phyloP scores from a whole-genome alignment of 2,113 vertebrate genomes.

The Ranitomeya variabilis region DNA sequence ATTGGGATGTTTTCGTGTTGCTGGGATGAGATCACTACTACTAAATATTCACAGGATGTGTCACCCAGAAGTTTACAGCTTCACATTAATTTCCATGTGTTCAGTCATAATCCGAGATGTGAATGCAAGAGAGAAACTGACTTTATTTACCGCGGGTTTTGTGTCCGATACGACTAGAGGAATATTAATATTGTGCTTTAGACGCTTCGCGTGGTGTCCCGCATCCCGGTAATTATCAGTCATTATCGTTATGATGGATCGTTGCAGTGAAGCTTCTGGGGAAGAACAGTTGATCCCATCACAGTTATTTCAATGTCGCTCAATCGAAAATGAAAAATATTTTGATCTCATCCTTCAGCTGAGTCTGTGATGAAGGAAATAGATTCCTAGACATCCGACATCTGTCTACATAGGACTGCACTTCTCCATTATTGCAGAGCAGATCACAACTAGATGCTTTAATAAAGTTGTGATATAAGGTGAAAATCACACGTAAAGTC shows the following conservation, averaged over 20 bases:
- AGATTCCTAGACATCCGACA: neutral
- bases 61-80: constrained; percentile 52
- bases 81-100: constrained; percentile 47
- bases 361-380: neutral
- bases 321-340: neutral
- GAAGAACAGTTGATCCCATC: neutral
- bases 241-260: neutral
- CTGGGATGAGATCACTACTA: constrained; percentile 54
- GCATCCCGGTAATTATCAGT: too few relatives aligned
- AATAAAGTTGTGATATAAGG: neutral
- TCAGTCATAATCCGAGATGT: constrained; percentile 26
- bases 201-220: neutral
- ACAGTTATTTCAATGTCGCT: neutral
- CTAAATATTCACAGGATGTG: constrained; percentile 55
- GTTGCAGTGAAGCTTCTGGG: neutral
- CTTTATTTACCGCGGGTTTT: neutral
- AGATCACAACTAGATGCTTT: neutral
- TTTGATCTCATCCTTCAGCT: neutral
- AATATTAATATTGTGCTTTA: neutral
- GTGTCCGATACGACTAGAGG: neutral
- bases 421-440: neutral
- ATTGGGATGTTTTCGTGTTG: constrained; percentile 48
- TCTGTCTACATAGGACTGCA: neutral
- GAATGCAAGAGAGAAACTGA: neutral
- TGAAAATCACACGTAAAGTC: neutral